Evolutionary conservation across 2,888 invertebrate genomes (phyloP), one percentile per base, ranked within the genome.

Genomic region (Drosophila atroscutellata): DNA sequence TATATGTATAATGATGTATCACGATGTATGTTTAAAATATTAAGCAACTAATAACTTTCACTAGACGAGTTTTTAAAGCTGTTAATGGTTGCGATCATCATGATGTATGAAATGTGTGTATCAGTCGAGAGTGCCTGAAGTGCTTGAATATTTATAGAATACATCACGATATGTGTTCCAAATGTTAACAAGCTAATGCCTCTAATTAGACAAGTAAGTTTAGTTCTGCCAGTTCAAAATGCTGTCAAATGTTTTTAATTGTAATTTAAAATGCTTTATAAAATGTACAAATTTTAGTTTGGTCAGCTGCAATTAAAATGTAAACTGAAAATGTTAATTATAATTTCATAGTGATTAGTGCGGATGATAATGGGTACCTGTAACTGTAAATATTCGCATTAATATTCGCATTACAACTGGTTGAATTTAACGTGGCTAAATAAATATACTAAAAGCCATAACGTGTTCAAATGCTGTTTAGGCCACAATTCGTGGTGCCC

Each of bases 391-490:
- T 24, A 28, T 42, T 24, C 15, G 39, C 54, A 50, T 28, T n/a
- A 30, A 7, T 24, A 28, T 42, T 24, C 15, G 39, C 54, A 50
- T 28, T n/a, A 30, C 7, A 13, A n/a, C 7, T 7, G 11, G 13
- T 11, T 24, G 15, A 3, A 7, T n/a, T 18, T 28, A 50, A 28
- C 15, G 11, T 11, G 24, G 18, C 42, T 55, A 69, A 56, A 69
- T 70, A 57, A 57, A 56, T 70, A 70, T 50, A 50, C 67, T 70
- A 36, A 65, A 50, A 50, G 45, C 45, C 51, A 72, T 57, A 77
- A 77, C 56, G 52, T 51, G 52, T 36, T 47, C 34, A 51, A 74
- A 47, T 55, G 61, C 11, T 37, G 37, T 26, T 71, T 63, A 7
- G 32, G 52, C 57, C 76, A 57, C 63, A 67, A 52, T 30, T 56